Percentiles rank a stretch among this genome's conserved stretches.
Evolutionary conservation across 1,140 invertebrate genomes (phyloP).

Genomic region (Caenorhabditis latens): DNA sequence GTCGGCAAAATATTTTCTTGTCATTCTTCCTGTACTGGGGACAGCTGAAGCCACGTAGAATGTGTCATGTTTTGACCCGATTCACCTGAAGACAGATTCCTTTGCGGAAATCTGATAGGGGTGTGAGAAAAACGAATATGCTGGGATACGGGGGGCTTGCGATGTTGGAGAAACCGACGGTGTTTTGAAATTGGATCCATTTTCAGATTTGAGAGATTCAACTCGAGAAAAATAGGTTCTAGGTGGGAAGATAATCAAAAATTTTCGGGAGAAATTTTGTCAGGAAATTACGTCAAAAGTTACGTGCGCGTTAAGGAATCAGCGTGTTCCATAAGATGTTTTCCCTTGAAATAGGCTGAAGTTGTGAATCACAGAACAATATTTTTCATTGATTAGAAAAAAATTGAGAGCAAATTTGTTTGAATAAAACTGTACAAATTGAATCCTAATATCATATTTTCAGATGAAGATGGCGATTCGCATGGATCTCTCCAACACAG

Average conservation of each 20-base stretch:
- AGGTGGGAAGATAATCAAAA: not conserved
- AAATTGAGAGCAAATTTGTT: not conserved
- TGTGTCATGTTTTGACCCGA: constrained; percentile 37
- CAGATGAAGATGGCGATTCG: constrained; percentile 56
- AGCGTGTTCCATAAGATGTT: too few relatives aligned
- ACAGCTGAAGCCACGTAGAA: constrained; percentile 3
- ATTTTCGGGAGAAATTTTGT: not conserved
- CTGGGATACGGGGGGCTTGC: not conserved
- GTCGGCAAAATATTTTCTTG: constrained; percentile 22
- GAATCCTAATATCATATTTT: not conserved
- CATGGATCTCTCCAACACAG: constrained; percentile 64
- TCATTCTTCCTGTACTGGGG: constrained; percentile 44
- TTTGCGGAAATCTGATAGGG: constrained; percentile 19
- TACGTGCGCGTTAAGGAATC: too few relatives aligned
- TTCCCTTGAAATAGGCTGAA: too few relatives aligned
- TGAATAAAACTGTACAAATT: not conserved
- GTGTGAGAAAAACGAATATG: constrained; percentile 39
- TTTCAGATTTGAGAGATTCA: constrained; percentile 16
- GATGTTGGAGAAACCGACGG: not conserved
- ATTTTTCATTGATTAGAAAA: not conserved
- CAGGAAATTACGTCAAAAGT: too few relatives aligned
- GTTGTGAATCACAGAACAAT: too few relatives aligned
- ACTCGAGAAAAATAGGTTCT: not conserved
- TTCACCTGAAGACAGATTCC: constrained; percentile 11
- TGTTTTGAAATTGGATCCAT: constrained; percentile 41